Percentiles rank a stretch among this genome's conserved stretches.
Evolutionary conservation across 2,888 invertebrate species (phyloP).

Genomic region (Caenorhabditis becei): DNA sequence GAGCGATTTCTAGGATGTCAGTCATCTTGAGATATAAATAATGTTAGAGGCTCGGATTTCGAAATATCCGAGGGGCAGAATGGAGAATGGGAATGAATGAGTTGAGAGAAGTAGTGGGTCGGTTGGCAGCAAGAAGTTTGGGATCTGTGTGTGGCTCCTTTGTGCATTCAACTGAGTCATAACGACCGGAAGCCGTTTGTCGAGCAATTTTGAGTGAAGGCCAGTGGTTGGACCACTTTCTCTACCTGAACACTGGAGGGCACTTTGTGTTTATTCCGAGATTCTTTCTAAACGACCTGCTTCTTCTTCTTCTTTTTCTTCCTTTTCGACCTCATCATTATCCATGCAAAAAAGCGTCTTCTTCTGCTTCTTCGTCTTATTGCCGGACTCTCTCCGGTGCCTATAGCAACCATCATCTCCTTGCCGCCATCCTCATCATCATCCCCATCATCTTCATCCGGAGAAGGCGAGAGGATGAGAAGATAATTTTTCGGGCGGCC

Average conservation of each 20-base stretch:
- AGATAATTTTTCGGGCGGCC: slow-evolving; percentile 29
- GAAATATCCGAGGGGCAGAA: not conserved
- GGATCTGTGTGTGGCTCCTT: not conserved
- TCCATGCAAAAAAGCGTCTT: slow-evolving; percentile 27
- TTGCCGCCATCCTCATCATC: slow-evolving; percentile 5
- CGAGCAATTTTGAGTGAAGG: slow-evolving; percentile 42
- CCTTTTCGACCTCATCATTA: slow-evolving; percentile 11
- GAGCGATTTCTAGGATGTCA: slow-evolving; percentile 11
- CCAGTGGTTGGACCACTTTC: not conserved
- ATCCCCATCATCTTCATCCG: slow-evolving; percentile 36
- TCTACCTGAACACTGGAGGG: slow-evolving; percentile 11
- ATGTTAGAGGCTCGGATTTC: not conserved
- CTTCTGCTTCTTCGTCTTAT: slow-evolving; percentile 13
- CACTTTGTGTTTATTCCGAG: slow-evolving; percentile 32
- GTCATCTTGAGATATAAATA: not conserved
- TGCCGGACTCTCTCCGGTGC: not conserved
- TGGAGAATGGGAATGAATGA: not conserved
- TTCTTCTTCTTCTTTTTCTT: slow-evolving; percentile 10
- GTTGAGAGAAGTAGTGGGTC: not conserved
- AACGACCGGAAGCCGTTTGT: slow-evolving; percentile 58
- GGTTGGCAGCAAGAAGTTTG: slow-evolving; percentile 1
- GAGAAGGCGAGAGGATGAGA: slow-evolving; percentile 15
- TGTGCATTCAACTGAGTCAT: slow-evolving; percentile 49
- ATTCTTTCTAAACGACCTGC: slow-evolving; percentile 1
- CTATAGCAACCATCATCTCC: slow-evolving; percentile 51